Base-by-base conservation (phyloP, 2,888 invertebrate species). In the Atrina japonica region DNA sequence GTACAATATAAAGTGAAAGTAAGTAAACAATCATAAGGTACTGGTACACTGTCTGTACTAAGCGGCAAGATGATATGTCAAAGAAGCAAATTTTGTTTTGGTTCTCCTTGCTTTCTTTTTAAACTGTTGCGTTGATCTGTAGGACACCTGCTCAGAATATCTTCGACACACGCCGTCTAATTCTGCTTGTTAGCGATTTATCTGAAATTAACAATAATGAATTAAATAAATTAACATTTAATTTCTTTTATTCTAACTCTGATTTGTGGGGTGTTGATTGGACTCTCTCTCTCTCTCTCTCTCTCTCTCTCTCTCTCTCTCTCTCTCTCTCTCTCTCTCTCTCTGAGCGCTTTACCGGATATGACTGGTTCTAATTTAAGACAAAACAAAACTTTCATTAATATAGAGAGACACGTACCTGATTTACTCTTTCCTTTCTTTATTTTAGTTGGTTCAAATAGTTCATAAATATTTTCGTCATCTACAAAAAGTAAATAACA, bases 401-500 rank as follows among this genome's bases (percentile, higher is more conserved):
- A 35, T 11, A 14, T 21, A 14, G 18, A 14, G 16, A 30, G 18
- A 18, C n/a, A 21, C 60, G 2, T 30, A 61, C 61, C 43, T 50
- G 61, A 49, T 30, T 61, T 61, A 18, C 25, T 30, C 11, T 49
- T 27, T 2, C 49, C 49, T 25, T 49, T 49, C 30, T 49, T 56
- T 21, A 30, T n/a, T 56, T 56, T 61, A 18, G 47, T 30, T 1
- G 49, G 61, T 29, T 61, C 35, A 27, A 61, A 47, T n/a, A 35
- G 29, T 23, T 61, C 61, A 16, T 61, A 61, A 27, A 61, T 61
- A 30, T 61, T 61, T 49, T 61, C 61, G 16, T 52, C 52, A 61
- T 43, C 61, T 59, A 40, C 25, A 45, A 40, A 56, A 18, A 30
- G 41, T 56, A 35, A 27, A 29, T 29, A 9, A 2, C 11, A 14